Evolutionary conservation across 1,140 invertebrate genomes (phyloP), one percentile per base, ranked within the genome.

Genomic region (Aphidius gifuensis): DNA sequence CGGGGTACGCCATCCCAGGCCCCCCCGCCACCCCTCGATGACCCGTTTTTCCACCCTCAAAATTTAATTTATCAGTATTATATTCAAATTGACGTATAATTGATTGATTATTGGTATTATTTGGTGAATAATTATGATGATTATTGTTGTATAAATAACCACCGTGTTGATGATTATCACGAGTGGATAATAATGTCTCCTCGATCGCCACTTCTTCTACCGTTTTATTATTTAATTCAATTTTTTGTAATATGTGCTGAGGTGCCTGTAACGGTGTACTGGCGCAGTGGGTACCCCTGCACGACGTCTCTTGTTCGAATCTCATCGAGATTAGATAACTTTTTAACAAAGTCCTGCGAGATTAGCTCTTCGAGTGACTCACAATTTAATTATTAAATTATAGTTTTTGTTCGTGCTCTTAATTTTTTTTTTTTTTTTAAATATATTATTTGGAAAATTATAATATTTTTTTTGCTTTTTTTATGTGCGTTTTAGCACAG

Each of bases 271-370:
- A 76, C 71, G 79, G 78, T 77, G 78, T 79, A 78, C 79, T 80
- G 78, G 79, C 79, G 79, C 79, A 80, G 78, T 80, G 79, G 79
- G 79, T 80, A 81, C 77, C 78, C 78, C 78, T 80, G 78, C 78
- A 80, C 78, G 78, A 74, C 69, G 78, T 73, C 62, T 80, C 78
- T 73, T 80, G 80, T 79, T 80, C 78, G 80, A 79, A 80, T 80
- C 78, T 80, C 78, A 81, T 80, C 78, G 78, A 81, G 78, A 79
- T 76, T 72, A 54, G 74, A 72, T 71, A 70, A 69, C 66, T 44
- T 44, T 42, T 73, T 69, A 65, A 71, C 71, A 70, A 74, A 74
- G 77, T 75, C 76, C 70, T 72, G 71, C 77, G 78, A 75, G 79
- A 77, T 77, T 74, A 68, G 23, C 72, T 74, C 76, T 75, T 71